Evolutionary conservation across 2,797 vertebrate genomes (phyloP).

Genomic region (Paguma larvata): DNA sequence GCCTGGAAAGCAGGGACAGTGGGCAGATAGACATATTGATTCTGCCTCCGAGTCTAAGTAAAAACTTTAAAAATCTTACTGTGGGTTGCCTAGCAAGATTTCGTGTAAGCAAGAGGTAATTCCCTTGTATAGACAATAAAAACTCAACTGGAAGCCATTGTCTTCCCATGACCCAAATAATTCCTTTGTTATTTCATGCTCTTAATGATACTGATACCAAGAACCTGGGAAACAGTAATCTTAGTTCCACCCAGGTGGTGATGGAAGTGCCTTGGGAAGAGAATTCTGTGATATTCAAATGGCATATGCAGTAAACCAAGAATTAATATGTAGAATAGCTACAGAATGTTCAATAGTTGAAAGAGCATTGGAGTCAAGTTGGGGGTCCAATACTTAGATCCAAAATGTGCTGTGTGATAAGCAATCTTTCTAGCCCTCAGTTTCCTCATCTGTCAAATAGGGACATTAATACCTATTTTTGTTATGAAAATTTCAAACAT

Average conservation of each 20-base stretch:
- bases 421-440: not conserved
- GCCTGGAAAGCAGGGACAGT: not conserved
- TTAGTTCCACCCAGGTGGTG: not conserved
- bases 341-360: not conserved
- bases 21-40: not conserved
- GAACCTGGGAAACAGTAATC: not conserved
- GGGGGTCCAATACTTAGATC: not conserved
- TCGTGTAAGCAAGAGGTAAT: not conserved
- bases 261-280: not conserved
- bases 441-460: not conserved
- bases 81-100: not conserved
- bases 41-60: constrained; percentile 8
- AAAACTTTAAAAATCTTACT: not conserved
- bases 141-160: not conserved
- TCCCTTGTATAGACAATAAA: constrained; percentile 11
- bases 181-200: constrained; percentile 31
- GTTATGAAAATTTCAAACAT: constrained; percentile 1
- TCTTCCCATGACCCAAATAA: not conserved
- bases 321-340: not conserved
- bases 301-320: not conserved
- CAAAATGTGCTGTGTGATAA: not conserved
- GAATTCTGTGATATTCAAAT: not conserved
- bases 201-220: not conserved
- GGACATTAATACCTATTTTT: not conserved
- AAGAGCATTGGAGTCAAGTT: not conserved